These are phyloP conservation scores for Meghimatium bilineatum DNA, from an alignment of 2,888 invertebrate genomes.

Conservation along the genomic window DNA sequence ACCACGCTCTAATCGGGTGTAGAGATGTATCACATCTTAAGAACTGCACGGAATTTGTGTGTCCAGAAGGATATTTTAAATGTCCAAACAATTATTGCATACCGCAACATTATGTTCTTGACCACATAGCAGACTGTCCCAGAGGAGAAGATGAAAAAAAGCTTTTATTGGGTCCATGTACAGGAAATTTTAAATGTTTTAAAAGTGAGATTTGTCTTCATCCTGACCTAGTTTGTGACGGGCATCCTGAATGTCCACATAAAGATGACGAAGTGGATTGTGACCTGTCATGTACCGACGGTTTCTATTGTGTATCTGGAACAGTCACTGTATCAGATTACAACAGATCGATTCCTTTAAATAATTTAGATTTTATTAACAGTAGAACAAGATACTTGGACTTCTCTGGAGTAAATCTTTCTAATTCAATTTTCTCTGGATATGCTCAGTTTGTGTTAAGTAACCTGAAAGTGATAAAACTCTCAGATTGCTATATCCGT, in stretches of 20 bases:
- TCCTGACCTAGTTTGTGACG: constrained; percentile 36
- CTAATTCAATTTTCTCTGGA: background rate
- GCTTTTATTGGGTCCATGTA: background rate
- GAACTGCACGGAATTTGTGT: constrained; percentile 6
- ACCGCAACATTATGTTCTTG: constrained; percentile 12
- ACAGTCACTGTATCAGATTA: background rate
- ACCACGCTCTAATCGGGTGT: background rate
- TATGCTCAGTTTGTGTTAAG: background rate
- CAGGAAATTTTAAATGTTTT: constrained; percentile 18
- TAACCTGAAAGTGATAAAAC: background rate
- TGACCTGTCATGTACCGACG: background rate
- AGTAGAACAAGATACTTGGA: background rate
- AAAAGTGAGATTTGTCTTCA: constrained; percentile 23
- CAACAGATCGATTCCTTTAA: background rate
- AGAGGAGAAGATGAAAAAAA: constrained; percentile 4
- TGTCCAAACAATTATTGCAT: constrained; percentile 24
- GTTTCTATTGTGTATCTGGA: constrained; percentile 9
- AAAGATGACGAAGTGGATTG: constrained; percentile 35
- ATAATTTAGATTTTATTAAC: background rate
- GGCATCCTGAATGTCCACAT: constrained; percentile 16
- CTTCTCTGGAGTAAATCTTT: background rate
- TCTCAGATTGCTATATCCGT: background rate
- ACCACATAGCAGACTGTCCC: constrained; percentile 7
- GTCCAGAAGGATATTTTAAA: constrained; percentile 9
- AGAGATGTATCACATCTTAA: constrained; percentile 16